Evolutionary conservation across 2,113 vertebrate species (phyloP).

Genomic region (Mesitornis unicolor): DNA sequence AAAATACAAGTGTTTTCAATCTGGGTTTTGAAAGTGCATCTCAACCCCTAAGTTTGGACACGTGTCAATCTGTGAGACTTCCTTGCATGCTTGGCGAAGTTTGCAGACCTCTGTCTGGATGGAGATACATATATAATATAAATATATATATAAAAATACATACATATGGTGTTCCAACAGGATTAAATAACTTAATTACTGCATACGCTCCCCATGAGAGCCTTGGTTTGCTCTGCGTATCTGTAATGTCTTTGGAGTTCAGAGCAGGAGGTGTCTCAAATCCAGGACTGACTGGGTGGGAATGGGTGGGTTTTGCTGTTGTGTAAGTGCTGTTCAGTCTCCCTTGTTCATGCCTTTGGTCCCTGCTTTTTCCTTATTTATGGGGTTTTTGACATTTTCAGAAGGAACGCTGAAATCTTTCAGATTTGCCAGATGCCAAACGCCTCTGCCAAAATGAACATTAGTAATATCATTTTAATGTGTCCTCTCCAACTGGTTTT

Average conservation of each 20-base stretch:
- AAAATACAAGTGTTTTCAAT: fast-evolving
- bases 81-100: not conserved
- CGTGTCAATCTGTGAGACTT: not conserved
- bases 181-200: not conserved
- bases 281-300: not conserved
- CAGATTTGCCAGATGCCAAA: not conserved
- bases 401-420: not conserved
- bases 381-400: not conserved
- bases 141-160: no score
- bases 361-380: not conserved
- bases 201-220: fast-evolving
- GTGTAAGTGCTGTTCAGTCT: not conserved
- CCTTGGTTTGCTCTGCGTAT: not conserved
- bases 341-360: not conserved
- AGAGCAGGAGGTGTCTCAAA: not conserved
- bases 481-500: no score
- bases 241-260: not conserved
- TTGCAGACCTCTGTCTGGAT: not conserved
- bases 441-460: not conserved
- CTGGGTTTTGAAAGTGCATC: not conserved
- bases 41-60: not conserved
- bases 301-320: fast-evolving
- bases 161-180: fast-evolving
- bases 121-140: no score
- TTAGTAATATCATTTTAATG: not conserved